phyloP scores from a whole-genome alignment of 2,888 invertebrate genomes.

The Slavum lentiscoides region DNA sequence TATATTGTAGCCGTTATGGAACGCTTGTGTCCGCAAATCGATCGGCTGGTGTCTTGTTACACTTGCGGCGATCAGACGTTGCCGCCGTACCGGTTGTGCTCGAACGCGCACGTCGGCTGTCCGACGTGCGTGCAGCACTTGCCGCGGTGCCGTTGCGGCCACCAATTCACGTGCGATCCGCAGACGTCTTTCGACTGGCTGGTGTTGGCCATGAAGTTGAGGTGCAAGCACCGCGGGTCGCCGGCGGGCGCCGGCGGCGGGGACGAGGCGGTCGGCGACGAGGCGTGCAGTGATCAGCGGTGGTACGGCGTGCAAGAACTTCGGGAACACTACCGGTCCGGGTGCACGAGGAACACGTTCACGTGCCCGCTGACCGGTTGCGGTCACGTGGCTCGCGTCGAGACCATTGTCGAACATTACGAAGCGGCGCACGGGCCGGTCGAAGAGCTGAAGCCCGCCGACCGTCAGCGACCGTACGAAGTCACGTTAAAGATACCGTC shows the following conservation, averaged over 20 bases:
- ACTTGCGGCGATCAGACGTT: slow-evolving; percentile 7
- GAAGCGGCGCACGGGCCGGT: slow-evolving; percentile 10
- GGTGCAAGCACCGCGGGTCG: neutral
- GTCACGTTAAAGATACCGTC: neutral
- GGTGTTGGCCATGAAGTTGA: slow-evolving; percentile 9
- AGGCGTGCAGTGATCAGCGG: neutral
- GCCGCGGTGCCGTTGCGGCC: neutral
- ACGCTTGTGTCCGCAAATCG: slow-evolving; percentile 7
- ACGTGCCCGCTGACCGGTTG: neutral
- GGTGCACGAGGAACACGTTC: neutral
- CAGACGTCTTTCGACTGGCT: slow-evolving; percentile 3
- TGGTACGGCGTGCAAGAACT: slow-evolving; percentile 17
- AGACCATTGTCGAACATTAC: slow-evolving; percentile 11
- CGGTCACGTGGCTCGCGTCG: neutral
- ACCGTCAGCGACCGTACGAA: neutral
- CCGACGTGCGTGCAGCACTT: neutral
- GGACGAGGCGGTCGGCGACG: neutral
- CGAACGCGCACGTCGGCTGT: neutral
- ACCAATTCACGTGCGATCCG: neutral
- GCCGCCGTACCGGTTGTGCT: slow-evolving; percentile 18
- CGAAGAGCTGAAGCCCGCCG: neutral
- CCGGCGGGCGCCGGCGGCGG: neutral
- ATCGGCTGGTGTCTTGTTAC: neutral
- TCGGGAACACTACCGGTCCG: neutral
- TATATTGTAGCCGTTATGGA: neutral